Conservation (phyloP, 2,888 invertebrate genomes). For the Tenthredo distinguenda region DNA sequence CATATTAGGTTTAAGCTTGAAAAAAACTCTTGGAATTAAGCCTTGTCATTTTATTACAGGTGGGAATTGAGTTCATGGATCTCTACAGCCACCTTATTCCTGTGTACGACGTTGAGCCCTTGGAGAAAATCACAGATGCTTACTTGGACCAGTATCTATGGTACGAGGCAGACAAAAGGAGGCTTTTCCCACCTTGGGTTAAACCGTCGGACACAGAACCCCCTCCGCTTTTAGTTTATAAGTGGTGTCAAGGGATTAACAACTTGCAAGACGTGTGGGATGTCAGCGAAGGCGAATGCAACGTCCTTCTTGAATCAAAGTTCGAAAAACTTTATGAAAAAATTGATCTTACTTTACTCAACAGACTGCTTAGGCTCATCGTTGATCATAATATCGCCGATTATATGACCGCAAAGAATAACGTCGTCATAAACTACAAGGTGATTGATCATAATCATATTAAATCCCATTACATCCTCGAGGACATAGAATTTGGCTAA, state of each 20-base stretch:
- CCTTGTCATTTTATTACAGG: slow-evolving; percentile 78
- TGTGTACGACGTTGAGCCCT: slow-evolving; percentile 99
- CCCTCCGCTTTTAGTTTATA: slow-evolving; percentile 94
- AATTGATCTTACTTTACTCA: slow-evolving; percentile 98
- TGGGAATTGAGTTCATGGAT: slow-evolving; percentile 99
- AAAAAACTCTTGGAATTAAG: not conserved
- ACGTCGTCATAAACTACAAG: slow-evolving; percentile 99
- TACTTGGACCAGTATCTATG: slow-evolving; percentile 99
- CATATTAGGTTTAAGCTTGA: not conserved
- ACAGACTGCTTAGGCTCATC: slow-evolving; percentile 96
- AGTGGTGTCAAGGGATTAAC: slow-evolving; percentile 99
- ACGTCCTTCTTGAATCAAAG: slow-evolving; percentile 97
- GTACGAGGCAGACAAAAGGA: slow-evolving; percentile 99
- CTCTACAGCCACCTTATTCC: slow-evolving; percentile 99
- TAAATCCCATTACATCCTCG: not conserved
- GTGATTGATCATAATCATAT: slow-evolving; percentile 71
- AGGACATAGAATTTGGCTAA: slow-evolving; percentile 18
- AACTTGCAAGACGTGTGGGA: slow-evolving; percentile 99
- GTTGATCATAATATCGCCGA: slow-evolving; percentile 99
- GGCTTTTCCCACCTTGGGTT: slow-evolving; percentile 99
- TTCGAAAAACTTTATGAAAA: slow-evolving; percentile 99
- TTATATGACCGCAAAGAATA: slow-evolving; percentile 99
- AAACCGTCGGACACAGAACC: slow-evolving; percentile 99
- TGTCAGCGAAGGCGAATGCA: slow-evolving; percentile 98
- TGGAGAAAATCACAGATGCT: slow-evolving; percentile 99